Percentiles rank a stretch among this genome's conserved stretches.
Conservation (phyloP, 2,888 invertebrate species). For the Diarsia brunnea region DNA sequence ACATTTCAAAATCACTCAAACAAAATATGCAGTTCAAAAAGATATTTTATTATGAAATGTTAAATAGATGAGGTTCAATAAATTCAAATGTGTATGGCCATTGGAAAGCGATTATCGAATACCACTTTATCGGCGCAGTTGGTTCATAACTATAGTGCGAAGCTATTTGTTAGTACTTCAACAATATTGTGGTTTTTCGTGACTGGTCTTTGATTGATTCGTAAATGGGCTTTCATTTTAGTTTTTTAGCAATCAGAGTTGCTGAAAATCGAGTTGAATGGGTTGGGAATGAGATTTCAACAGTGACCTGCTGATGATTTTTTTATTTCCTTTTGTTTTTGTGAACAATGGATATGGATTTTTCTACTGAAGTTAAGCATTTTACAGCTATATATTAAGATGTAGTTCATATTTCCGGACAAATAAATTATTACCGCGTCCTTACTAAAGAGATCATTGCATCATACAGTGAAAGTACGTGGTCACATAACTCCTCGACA, state of each 20-base stretch:
- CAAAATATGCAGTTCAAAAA: slow-evolving; percentile 29
- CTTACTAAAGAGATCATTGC: neutral
- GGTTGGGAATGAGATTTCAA: too few species aligned
- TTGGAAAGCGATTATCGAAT: slow-evolving; percentile 64
- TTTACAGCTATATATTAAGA: too few species aligned
- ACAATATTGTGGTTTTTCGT: slow-evolving; percentile 7
- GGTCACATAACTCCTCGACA: too few species aligned
- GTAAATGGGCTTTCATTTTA: neutral
- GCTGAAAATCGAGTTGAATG: too few species aligned
- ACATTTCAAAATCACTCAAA: slow-evolving; percentile 25
- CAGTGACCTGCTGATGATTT: too few species aligned
- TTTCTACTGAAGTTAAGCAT: neutral
- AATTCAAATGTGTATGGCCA: slow-evolving; percentile 58
- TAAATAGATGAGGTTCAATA: slow-evolving; percentile 56
- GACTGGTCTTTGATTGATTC: neutral
- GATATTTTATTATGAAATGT: slow-evolving; percentile 42
- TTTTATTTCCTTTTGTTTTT: neutral
- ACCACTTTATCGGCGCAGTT: slow-evolving; percentile 49
- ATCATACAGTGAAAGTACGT: neutral
- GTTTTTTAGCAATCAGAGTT: neutral
- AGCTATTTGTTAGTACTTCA: slow-evolving; percentile 44
- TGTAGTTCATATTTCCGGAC: neutral
- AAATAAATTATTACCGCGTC: neutral
- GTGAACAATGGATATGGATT: neutral
- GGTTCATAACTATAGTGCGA: slow-evolving; percentile 18